Base-by-base conservation (phyloP, 53 echinoderm and acorn worm genomes). In the Astropecten irregularis region DNA sequence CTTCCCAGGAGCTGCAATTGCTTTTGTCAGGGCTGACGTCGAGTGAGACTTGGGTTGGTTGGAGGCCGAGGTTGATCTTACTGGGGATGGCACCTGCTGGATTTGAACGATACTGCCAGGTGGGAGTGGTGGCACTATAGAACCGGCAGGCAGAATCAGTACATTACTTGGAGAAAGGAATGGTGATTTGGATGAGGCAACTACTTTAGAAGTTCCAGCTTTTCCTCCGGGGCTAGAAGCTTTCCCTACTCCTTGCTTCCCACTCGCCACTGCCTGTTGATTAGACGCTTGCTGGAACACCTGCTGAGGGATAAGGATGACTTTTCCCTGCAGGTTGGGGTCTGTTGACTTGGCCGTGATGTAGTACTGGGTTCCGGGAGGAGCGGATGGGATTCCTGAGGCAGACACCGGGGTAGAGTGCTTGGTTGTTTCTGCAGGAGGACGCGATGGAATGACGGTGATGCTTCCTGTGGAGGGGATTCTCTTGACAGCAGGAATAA, bases 51-150 rank as follows among this genome's bases (percentile, higher is more conserved):
- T 73, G 4, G 64, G 64, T 55, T 73, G 86, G 33, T 47, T 32
- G 3, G 85, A 71, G 20, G 62, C 63, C 31, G 79, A 18, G 2
- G 91, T 42, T 40, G 88, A 69, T 20, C 90, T 74, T 6, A 86
- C 83, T 5, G 93, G 95, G 62, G 91, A 90, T 32, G 95, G 93
- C 36, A 95, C 95, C 35, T 94, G 97, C 58, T 97, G 97, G 65
- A 97, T 97, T 68, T 97, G 97, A 32, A 97, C 97, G 32, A 97
- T 94, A 59, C 97, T 97, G 2, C 97, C 97, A 34, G 97, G 94
- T 2, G 93, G 97, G 5, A 97, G 77, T 26, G 93, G 91, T 2
- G 97, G 97, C 35, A 97, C 93, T n/a, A 93, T 97, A 57, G 97
- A 93, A 10, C 97, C 97, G 66, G 94, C 94, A 15, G 97, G 97